A percentile compares a stretch with the other conserved stretches of the same genome.
These are phyloP conservation scores for Haemorhous mexicanus DNA, from an alignment of 2,113 vertebrate species.

Conservation along the genomic window DNA sequence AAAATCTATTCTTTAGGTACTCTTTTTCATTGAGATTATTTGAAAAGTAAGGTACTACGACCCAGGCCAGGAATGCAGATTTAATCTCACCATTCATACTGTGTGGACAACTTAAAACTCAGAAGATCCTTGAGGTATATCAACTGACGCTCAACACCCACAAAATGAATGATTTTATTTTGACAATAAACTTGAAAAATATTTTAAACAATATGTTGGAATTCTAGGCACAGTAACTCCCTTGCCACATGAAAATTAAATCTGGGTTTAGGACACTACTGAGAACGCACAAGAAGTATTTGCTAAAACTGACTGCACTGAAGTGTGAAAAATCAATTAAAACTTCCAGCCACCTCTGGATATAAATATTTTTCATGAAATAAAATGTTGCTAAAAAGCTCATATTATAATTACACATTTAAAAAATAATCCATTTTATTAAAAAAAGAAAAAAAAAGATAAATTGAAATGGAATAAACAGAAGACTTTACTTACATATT, in stretches of 20 bases:
- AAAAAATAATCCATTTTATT: neutral
- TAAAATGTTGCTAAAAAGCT: neutral
- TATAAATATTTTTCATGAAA: neutral
- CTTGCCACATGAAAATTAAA: slow-evolving; percentile 36
- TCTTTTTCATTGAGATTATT: neutral
- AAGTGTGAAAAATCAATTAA: slow-evolving; percentile 64
- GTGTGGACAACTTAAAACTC: neutral
- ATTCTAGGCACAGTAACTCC: slow-evolving; percentile 14
- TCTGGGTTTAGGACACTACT: slow-evolving; percentile 1
- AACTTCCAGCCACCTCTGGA: neutral
- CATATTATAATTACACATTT: neutral
- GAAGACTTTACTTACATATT: neutral
- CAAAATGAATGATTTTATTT: neutral
- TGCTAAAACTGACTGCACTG: neutral
- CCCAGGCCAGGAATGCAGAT: neutral
- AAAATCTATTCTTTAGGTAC: neutral
- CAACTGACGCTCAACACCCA: neutral
- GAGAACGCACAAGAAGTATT: neutral
- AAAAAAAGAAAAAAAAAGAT: neutral
- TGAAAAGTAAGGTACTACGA: neutral
- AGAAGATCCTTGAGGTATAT: neutral
- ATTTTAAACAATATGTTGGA: neutral
- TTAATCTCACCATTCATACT: neutral
- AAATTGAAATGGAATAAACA: neutral
- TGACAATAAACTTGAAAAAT: neutral